Evolutionary conservation across 2,113 vertebrate species (phyloP).

Genomic region (Strix uralensis): DNA sequence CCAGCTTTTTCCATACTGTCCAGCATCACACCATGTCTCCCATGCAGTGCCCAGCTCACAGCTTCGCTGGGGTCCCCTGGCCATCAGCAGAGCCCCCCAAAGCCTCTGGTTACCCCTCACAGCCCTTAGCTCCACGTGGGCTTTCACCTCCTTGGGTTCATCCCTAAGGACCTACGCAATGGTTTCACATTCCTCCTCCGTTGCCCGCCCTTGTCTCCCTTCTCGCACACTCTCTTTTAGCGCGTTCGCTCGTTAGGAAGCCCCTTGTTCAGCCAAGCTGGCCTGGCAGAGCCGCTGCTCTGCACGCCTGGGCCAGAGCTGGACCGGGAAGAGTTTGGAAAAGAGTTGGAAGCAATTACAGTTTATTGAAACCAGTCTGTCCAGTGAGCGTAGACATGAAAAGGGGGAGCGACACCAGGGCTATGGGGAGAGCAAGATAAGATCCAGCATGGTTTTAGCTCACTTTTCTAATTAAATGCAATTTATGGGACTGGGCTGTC

Average conservation of each 20-base stretch:
- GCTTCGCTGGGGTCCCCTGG: neutral
- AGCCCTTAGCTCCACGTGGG: neutral
- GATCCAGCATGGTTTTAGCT: neutral
- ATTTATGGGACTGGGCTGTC: neutral
- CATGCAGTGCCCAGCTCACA: neutral
- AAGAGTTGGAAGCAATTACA: neutral
- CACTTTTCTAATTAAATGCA: slow-evolving; percentile 4
- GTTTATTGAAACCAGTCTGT: neutral
- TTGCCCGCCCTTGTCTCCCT: accelerated
- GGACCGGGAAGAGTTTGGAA: neutral
- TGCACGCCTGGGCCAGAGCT: accelerated
- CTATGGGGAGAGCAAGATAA: neutral
- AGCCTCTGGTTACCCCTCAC: neutral
- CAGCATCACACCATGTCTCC: neutral
- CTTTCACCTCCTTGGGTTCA: neutral
- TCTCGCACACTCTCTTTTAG: accelerated
- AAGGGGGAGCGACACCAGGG: neutral
- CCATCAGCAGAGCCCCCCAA: neutral
- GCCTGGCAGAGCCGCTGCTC: neutral
- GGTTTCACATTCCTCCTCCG: neutral
- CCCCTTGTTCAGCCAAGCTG: accelerated
- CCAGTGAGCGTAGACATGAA: neutral
- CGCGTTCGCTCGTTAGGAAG: accelerated
- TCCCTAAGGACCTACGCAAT: neutral
- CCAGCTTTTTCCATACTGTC: neutral